Base-by-base conservation (phyloP, 2,797 vertebrate species). In the Spondyliosoma cantharus region DNA sequence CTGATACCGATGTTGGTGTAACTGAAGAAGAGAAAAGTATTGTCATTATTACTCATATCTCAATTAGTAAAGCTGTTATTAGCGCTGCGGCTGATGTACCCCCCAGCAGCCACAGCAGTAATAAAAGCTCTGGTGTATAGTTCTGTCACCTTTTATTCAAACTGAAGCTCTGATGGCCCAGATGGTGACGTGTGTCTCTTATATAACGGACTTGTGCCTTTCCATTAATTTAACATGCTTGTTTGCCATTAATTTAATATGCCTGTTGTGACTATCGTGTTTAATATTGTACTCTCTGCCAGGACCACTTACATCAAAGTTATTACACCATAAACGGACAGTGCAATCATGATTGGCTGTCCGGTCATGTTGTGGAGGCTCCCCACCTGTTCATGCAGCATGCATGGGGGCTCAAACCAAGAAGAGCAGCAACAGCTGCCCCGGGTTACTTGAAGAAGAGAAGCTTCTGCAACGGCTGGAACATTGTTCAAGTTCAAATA, bases 251-350 rank as follows among this genome's bases (percentile, higher is more conserved):
- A 66, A 81, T 81, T 64, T 79, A 74, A 68, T 67, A 81, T 79
- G 60, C 74, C 65, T 67, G 65, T 80, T 84, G 85, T 75, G 52
- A 78, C 64, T 49, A 32, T 62, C 42, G 43, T 42, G 25, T 70
- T 88, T 59, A 85, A 83, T 87, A 65, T 69, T 78, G 67, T 50
- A 88, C 43, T 32, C 37, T 66, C 70, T 85, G 82, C 67, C 78
- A 85, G 54, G 49, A 61, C 25, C 43, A 32, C 56, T 86, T 74
- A 57, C 56, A 73, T 87, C 75, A 75, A 52, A 80, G 58, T 58
- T 67, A 76, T 78, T 67, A 68, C 25, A 24, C 50, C 20, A 60
- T 62, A 62, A 71, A 68, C 58, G 72, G 16, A 13, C 42, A 17
- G 27, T 20, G 24, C 61, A 43, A 3, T 73, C 48, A 46, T 50